These are phyloP conservation scores for Deilephila elpenor DNA, from an alignment of 2,888 invertebrate genomes.

Conservation along the genomic window DNA sequence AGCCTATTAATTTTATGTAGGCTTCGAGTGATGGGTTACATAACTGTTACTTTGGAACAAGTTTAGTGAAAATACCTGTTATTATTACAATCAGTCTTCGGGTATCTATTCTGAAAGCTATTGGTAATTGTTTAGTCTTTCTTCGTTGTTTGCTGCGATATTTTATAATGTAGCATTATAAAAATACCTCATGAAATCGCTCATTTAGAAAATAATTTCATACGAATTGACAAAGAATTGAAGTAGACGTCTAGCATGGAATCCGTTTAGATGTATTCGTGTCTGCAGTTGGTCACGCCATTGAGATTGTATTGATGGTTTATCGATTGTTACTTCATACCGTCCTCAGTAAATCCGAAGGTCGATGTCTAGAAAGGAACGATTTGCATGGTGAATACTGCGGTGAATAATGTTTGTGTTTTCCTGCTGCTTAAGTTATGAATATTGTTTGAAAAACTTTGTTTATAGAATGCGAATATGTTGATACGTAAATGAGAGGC, in stretches of 20 bases:
- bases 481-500: too few relatives aligned
- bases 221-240: not conserved
- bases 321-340: not conserved
- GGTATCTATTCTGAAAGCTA: too few relatives aligned
- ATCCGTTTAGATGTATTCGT: not conserved
- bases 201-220: not conserved
- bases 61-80: too few relatives aligned
- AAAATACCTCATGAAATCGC: too few relatives aligned
- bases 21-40: too few relatives aligned
- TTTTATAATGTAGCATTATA: too few relatives aligned
- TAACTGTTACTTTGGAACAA: too few relatives aligned
- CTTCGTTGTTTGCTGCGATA: too few relatives aligned
- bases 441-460: not conserved
- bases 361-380: conserved; percentile 3
- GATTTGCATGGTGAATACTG: not conserved
- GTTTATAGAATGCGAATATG: not conserved
- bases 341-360: not conserved
- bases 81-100: too few relatives aligned
- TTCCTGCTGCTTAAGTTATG: not conserved
- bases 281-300: not conserved
- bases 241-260: not conserved
- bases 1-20: too few relatives aligned
- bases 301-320: conserved; percentile 6
- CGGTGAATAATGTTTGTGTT: not conserved
- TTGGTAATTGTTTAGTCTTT: too few relatives aligned